Conservation (phyloP, 2,888 invertebrate species). For the Apomyelois bistriatella region DNA sequence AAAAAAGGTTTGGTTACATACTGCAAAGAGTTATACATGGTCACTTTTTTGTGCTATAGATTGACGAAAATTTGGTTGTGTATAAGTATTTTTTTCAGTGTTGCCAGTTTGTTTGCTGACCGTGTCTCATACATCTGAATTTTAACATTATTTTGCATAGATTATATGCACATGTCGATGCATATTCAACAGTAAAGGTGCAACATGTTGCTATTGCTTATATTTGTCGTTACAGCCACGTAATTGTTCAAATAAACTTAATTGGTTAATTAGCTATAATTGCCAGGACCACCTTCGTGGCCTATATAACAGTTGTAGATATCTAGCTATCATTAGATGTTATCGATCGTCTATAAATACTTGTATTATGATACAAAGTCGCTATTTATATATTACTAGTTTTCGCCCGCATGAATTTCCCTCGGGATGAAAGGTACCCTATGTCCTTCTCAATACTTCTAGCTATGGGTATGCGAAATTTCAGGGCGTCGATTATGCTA, state of each 20-base stretch:
- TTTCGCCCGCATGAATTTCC: too few relatives aligned
- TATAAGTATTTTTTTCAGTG: too few relatives aligned
- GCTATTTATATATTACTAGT: not conserved
- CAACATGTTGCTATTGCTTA: not conserved
- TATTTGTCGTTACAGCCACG: not conserved
- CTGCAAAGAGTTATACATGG: too few relatives aligned
- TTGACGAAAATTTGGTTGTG: too few relatives aligned
- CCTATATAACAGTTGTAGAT: not conserved
- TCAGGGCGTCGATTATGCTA: too few relatives aligned
- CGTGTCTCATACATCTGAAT: not conserved
- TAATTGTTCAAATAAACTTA: conserved; percentile 7
- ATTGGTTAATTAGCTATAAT: conserved; percentile 1
- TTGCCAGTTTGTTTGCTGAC: not conserved
- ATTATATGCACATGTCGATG: conserved; percentile 7
- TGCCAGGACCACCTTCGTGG: not conserved
- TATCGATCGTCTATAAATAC: not conserved
- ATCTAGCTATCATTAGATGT: too few relatives aligned
- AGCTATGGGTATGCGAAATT: too few relatives aligned
- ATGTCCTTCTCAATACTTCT: too few relatives aligned
- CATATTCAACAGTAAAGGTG: conserved; percentile 10
- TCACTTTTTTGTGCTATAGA: too few relatives aligned
- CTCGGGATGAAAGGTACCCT: too few relatives aligned
- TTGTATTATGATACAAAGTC: not conserved
- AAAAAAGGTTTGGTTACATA: too few relatives aligned
- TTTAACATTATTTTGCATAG: conserved; percentile 10